phyloP scores from a whole-genome alignment of 1,140 invertebrate genomes.

The Radopholus similis region DNA sequence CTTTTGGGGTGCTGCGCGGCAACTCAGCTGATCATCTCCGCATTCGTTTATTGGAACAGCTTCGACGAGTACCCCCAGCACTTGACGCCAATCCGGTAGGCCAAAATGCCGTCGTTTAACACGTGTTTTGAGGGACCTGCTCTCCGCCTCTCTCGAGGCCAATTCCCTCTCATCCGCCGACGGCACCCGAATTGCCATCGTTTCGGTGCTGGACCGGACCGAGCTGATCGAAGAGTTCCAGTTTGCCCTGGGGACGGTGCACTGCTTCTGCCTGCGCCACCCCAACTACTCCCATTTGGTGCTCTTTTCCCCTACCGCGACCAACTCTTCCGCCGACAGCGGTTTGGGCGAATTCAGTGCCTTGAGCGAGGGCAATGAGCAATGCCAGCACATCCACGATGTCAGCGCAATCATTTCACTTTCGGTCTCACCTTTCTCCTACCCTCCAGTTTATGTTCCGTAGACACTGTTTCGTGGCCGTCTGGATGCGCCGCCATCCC shows the following conservation, averaged over 20 bases:
- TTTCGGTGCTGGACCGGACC: not conserved
- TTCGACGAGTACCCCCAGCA: too few species aligned
- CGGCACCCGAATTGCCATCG: not conserved
- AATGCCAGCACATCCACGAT: not conserved
- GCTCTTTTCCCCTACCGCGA: not conserved
- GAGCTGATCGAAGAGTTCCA: not conserved
- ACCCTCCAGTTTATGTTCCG: constrained; percentile 45
- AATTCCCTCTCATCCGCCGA: too few species aligned
- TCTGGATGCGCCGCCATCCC: constrained; percentile 14
- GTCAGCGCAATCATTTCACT: too few species aligned
- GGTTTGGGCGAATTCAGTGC: not conserved
- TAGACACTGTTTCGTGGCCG: constrained; percentile 35
- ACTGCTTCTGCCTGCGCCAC: not conserved
- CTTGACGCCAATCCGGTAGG: too few species aligned
- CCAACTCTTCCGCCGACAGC: not conserved
- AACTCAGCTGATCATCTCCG: too few species aligned
- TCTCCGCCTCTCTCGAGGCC: too few species aligned
- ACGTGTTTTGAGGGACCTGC: too few species aligned
- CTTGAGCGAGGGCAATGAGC: not conserved
- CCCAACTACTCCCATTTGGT: not conserved
- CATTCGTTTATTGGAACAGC: too few species aligned
- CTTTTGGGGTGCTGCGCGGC: too few species aligned
- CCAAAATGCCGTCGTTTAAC: too few species aligned
- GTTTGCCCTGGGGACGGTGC: constrained; percentile 1
- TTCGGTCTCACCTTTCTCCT: not conserved